These are phyloP conservation scores for Xyrichtys novacula DNA, from an alignment of 2,797 vertebrate species.

Conservation along the genomic window DNA sequence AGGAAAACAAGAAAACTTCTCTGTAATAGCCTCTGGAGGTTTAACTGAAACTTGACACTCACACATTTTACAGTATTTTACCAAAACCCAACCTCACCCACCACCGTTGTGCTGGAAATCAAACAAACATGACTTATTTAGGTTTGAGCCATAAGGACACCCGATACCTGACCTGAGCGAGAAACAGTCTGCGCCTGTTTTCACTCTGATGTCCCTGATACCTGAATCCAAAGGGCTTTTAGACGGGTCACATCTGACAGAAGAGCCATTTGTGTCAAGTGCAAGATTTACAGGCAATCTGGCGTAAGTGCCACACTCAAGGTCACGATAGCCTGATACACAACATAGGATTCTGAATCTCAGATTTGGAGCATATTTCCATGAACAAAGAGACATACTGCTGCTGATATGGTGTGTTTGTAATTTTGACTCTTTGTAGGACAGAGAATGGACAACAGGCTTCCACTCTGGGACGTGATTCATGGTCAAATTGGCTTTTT, in stretches of 20 bases:
- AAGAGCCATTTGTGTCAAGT: constrained; percentile 60
- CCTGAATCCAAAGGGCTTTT: constrained; percentile 64
- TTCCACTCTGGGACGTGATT: constrained; percentile 10
- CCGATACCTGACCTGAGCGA: constrained; percentile 65
- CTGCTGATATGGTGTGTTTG: constrained; percentile 35
- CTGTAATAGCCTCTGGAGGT: not conserved
- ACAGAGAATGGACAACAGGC: constrained; percentile 3
- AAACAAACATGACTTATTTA: constrained; percentile 67
- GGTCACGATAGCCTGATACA: constrained; percentile 58
- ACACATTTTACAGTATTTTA: too few species aligned
- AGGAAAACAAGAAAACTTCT: not conserved
- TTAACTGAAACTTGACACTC: not conserved
- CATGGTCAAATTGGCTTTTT: constrained; percentile 17
- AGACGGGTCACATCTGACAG: constrained; percentile 51
- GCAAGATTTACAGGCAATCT: constrained; percentile 76
- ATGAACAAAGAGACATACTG: constrained; percentile 49
- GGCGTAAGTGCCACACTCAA: constrained; percentile 71
- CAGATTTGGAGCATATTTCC: constrained; percentile 59
- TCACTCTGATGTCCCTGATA: constrained; percentile 57
- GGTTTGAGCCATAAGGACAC: constrained; percentile 54
- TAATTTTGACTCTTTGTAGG: constrained; percentile 45
- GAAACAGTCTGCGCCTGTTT: constrained; percentile 75
- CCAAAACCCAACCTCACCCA: constrained; percentile 11
- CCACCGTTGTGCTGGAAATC: constrained; percentile 26
- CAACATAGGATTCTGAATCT: constrained; percentile 59